Base-by-base conservation (phyloP, 2,113 vertebrate species). In the Psilopogon haemacephalus region DNA sequence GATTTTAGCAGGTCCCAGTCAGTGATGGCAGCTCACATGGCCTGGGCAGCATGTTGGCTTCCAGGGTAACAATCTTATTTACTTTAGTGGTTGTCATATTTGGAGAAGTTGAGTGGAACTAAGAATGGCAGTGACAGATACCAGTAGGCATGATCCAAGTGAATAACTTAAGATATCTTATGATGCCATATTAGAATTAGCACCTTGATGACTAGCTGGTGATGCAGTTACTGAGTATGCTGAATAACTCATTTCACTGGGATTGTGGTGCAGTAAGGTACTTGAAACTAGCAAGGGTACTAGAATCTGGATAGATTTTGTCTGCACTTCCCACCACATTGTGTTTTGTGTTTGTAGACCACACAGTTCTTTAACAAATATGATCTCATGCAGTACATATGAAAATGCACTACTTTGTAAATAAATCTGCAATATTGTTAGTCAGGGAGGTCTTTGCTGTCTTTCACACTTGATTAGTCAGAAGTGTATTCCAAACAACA, bases 1-100 rank as follows among this genome's bases (percentile, higher is more conserved):
- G 37, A 20, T 56, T 46, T 44, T 4, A 40, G 44, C 1, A 1
- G 40, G 26, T 81, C 32, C 17, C 65, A 70, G 76, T 37, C 2
- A 4, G 23, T 32, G 42, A 54, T 0, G 0, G 62, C 19, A 74
- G 63, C 10, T 88, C 28, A 6, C 2, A 0, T 10, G 35, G 58
- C 30, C 37, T 52, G 60, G 19, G 26, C 21, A 60, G 60, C 21
- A 8, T 1, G 0, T 2, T 38, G n/a, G 8, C 48, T 71, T 64
- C 46, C 56, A 42, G 63, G 27, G 6, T 35, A 60, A 7, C 15
- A 54, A 12, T 32, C 40, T 23, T 3, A 2, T 75, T 87, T 84
- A 24, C 38, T 93, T 91, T 33, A 56, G 74, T 54, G 12, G 6
- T 46, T 86, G 54, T 24, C 28, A 12, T 17, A 26, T 20, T 33